Evolutionary conservation across 2,888 invertebrate genomes (phyloP).

Genomic region (Caenorhabditis sp.): DNA sequence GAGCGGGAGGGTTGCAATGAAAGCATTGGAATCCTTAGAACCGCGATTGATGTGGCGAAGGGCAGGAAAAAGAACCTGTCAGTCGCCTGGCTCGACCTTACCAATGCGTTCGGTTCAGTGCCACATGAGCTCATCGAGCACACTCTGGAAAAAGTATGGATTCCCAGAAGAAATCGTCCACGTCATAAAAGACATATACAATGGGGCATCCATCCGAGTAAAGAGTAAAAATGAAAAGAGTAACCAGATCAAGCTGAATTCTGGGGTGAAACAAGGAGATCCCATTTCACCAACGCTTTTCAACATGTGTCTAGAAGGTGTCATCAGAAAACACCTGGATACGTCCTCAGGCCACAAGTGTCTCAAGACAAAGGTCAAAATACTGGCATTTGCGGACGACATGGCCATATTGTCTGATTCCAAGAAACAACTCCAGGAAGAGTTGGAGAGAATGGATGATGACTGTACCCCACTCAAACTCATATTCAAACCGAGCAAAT

Average conservation of each 20-base stretch:
- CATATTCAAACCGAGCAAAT: constrained; percentile 35
- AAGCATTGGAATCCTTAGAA: too few relatives aligned
- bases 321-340: constrained; percentile 35
- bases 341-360: not conserved
- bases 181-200: not conserved
- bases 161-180: not conserved
- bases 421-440: not conserved
- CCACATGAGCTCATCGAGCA: constrained; percentile 69
- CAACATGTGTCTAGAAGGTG: constrained; percentile 75
- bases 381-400: constrained; percentile 36
- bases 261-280: constrained; percentile 78
- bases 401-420: constrained; percentile 2
- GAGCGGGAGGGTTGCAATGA: too few relatives aligned
- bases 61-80: constrained; percentile 52
- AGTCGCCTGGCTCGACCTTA: constrained; percentile 79
- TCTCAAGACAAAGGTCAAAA: not conserved
- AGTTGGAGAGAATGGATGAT: not conserved
- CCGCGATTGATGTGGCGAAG: not conserved
- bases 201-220: not conserved
- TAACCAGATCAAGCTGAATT: constrained; percentile 43
- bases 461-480: constrained; percentile 1
- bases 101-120: constrained; percentile 80
- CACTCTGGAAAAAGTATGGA: not conserved
- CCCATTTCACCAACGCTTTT: constrained; percentile 78
- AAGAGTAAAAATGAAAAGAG: constrained; percentile 10